Evolutionary conservation across 1,140 invertebrate species (phyloP), one percentile per base, ranked within the genome.

Genomic region (Macrostomum lignano): DNA sequence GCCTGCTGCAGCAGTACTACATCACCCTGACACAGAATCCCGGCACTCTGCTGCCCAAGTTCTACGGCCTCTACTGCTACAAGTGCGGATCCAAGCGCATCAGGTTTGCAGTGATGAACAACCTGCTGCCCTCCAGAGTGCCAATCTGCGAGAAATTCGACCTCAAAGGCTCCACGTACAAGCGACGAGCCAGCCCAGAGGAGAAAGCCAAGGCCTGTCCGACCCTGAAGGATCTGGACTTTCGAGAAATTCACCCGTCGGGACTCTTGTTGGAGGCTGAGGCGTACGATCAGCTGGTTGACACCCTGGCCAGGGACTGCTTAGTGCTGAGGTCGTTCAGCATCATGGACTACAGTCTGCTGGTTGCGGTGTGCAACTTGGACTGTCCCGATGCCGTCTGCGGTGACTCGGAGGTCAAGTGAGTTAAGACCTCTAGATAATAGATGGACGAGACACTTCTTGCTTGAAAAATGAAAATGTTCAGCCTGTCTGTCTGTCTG

Each of bases 41-140:
- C 41, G 67, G 84, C 54, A 98, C 91, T 30, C 61, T 98, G 42
- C 65, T 98, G 54, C 91, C 91, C 44, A 98, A 98, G 60, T 98
- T 96, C 63, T 98, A 94, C 64, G 91, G 88, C 29, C 65, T 96
- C 28, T 98, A 88, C 65, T 93, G 81, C 66, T 88, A 91, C 65
- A 77, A 65, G 30, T 1, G 13, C 25, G 11, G 30, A 25, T 84
- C 82, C 48, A 98, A 96, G 68, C 98, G 98, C 62, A 82, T 98
- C 51, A 69, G 91, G 46, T 67, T 98, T 48, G 68, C 82, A 36
- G 79, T 88, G 33, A 99, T 99, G 91, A 98, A 99, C 62, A 99
- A 99, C 65, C 65, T 98, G 44, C 66, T 99, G 49, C 91, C 91
- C 24, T 86, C 81, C 9, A n/a, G n/a, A n/a, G 73, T 98, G 21